Base-by-base conservation (phyloP, 2,888 invertebrate genomes). In the Alloscopus bannaensis region DNA sequence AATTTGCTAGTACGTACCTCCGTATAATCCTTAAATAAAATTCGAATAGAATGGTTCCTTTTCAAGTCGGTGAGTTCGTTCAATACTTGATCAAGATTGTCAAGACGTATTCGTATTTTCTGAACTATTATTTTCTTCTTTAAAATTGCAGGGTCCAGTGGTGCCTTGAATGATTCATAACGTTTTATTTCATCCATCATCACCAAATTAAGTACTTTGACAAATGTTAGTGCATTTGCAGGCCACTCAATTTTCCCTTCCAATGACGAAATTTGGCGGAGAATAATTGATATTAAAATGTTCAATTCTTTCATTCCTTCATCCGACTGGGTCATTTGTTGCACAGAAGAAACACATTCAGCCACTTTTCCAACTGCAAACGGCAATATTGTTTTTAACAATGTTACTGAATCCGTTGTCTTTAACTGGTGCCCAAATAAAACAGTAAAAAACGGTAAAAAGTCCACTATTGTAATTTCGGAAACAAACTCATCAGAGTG, bases 401-500 rank as follows among this genome's bases (percentile, higher is more conserved):
- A 75, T 0, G 81, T 80, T 1, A 83, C 59, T 0, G 76, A 78
- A 1, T 79, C 81, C 0, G 52, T 2, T 1, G 81, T 59, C 22
- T 47, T 36, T 0, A 86, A 45, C 20, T 80, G 79, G 22, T 78
- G 55, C 6, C 57, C 75, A 52, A 84, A 86, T 13, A 86, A 24
- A 6, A 71, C 42, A 47, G 69, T 75, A 42, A 86, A 82, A 28
- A 84, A 84, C 0, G 60, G 69, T 0, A 68, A 80, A 62, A 86
- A 81, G 0, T 81, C 72, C 1, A 13, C 13, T 20, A 84, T 40
- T 4, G 40, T 66, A n/a, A 84, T 75, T 0, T 26, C 28, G 2
- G 69, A 16, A 4, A 85, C 50, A 73, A 86, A 86, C 60, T 86
- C 86, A 6, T 82, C 81, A 4, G 64, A 83, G 69, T 86, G 86